Base-by-base conservation (phyloP, 1,140 invertebrate genomes). In the Trachymyrmex septentrionalis region DNA sequence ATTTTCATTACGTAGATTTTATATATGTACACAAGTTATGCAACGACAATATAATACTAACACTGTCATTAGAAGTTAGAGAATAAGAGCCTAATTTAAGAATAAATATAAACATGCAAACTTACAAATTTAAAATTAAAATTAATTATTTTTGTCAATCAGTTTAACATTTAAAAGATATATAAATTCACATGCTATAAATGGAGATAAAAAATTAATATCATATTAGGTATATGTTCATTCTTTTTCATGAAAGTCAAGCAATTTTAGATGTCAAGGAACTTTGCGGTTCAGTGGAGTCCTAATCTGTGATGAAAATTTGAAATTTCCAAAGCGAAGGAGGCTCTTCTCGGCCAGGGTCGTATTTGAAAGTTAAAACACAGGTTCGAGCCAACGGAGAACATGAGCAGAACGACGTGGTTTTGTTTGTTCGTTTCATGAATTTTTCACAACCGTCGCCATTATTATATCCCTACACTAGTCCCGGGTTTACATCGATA, bases 401-500 rank as follows among this genome's bases (percentile, higher is more conserved):
- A 44, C 38, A 44, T 0, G 9, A 16, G 55, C 30, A 59, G 77
- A 86, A 85, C 89, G 76, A 86, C 50, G 59, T 50, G 48, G 86
- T 87, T 61, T 48, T 48, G 71, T 86, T 80, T 87, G 87, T 91
- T 88, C 94, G 94, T 94, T 96, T 96, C 96, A 92, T 96, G 95
- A 95, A 96, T 96, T 93, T 97, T 97, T 89, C 96, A 94, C 86
- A 96, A 12, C 38, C 14, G 12, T 61, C 24, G 14, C 4, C 19
- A 55, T 90, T 81, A 55, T 69, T 69, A 80, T 69, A 80, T 69
- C 30, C 16, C 67, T 72, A 24, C 4, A 19, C 50, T 66, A 38
- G 12, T 57, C 12, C 10, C 75, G 55, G 24, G 50, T 21, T 66
- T 38, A 53, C 69, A 50, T 1, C 24, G 1, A 19, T 53, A 48